Evolutionary conservation across 2,888 invertebrate genomes (phyloP).

Genomic region (Endomychus coccineus): DNA sequence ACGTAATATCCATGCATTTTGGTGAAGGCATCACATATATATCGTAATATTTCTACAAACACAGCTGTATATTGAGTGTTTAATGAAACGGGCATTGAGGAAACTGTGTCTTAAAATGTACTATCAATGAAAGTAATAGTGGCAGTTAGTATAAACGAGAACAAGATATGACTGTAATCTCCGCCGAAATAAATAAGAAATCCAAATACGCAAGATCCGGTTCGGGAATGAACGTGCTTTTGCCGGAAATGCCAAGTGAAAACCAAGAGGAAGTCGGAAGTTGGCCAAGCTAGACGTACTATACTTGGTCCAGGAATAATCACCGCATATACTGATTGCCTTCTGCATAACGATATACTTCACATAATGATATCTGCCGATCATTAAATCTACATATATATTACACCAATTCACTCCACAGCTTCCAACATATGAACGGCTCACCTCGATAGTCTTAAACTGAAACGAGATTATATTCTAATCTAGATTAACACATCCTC

Average conservation of each 20-base stretch:
- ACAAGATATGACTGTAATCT: slow-evolving; percentile 34
- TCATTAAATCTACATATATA: too few species aligned
- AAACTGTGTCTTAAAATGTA: slow-evolving; percentile 18
- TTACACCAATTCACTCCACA: too few species aligned
- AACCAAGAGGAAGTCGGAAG: slow-evolving; percentile 39
- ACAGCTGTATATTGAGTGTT: too few species aligned
- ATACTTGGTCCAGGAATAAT: slow-evolving; percentile 13
- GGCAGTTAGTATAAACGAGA: slow-evolving; percentile 24
- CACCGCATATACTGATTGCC: slow-evolving; percentile 13
- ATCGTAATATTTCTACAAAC: too few species aligned
- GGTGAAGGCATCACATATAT: too few species aligned
- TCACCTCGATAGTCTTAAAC: too few species aligned
- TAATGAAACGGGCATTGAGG: slow-evolving; percentile 18
- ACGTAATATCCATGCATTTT: too few species aligned
- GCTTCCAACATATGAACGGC: too few species aligned
- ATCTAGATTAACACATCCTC: too few species aligned
- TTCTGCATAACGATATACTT: slow-evolving; percentile 7
- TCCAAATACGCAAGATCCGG: slow-evolving; percentile 30
- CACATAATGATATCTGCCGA: too few species aligned
- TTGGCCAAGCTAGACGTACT: slow-evolving; percentile 28
- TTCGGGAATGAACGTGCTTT: slow-evolving; percentile 29
- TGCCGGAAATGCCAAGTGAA: slow-evolving; percentile 38
- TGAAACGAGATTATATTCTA: too few species aligned
- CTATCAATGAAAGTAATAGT: slow-evolving; percentile 22
- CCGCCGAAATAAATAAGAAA: slow-evolving; percentile 35